These are phyloP conservation scores for Blera fallax DNA, from an alignment of 2,888 invertebrate genomes.

Conservation along the genomic window DNA sequence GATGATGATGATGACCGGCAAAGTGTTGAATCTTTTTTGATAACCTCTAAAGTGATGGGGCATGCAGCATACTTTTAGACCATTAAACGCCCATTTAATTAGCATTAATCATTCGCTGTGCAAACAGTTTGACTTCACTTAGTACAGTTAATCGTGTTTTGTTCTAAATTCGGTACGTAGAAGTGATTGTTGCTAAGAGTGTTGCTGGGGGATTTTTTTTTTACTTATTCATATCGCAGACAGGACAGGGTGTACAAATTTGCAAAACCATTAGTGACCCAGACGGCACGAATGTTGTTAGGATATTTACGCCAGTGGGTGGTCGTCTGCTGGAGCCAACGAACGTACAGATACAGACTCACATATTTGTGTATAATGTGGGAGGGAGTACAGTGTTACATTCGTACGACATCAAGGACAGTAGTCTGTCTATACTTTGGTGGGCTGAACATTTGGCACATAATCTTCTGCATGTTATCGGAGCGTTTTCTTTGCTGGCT, in stretches of 20 bases:
- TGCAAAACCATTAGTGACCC: conserved; percentile 33
- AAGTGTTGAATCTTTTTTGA: conserved; percentile 29
- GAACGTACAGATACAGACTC: background rate
- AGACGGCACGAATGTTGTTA: conserved; percentile 6
- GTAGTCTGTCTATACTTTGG: background rate
- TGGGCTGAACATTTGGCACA: conserved; percentile 2
- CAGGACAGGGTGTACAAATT: conserved; percentile 10
- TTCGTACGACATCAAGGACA: background rate
- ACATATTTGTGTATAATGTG: background rate
- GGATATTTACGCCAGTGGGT: conserved; percentile 14
- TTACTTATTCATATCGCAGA: conserved; percentile 8
- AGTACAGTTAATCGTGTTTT: conserved; percentile 1
- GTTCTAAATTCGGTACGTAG: background rate
- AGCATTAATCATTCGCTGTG: conserved; percentile 27
- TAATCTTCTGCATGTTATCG: background rate
- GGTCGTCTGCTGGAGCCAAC: background rate
- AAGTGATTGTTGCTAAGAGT: background rate
- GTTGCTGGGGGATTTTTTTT: background rate
- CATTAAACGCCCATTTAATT: conserved; percentile 36
- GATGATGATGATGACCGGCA: conserved; percentile 19
- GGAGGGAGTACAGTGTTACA: background rate
- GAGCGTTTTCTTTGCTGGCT: background rate
- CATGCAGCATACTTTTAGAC: background rate
- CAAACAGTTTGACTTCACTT: conserved; percentile 8
- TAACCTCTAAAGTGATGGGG: conserved; percentile 10